phyloP scores from a whole-genome alignment of 2,113 vertebrate genomes.

The Atractosteus spatula region DNA sequence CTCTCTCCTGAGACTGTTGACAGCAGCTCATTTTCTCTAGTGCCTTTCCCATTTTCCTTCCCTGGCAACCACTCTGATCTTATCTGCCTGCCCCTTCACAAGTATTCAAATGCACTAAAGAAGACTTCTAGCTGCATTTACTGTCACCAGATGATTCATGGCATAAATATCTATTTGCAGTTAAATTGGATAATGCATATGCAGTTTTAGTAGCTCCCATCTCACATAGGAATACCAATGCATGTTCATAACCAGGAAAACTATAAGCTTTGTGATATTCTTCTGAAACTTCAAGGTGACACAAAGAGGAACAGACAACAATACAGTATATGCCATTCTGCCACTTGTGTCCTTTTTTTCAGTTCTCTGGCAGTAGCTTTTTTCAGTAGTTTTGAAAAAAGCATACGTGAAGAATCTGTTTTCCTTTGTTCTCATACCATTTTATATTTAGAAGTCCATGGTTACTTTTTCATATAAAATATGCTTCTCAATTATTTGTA shows the following conservation, averaged over 20 bases:
- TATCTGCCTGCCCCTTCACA: conserved; percentile 51
- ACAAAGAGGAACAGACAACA: conserved; percentile 56
- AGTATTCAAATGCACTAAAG: conserved; percentile 57
- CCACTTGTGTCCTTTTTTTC: conserved; percentile 38
- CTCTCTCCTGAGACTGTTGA: conserved; percentile 42
- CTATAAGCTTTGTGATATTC: neutral
- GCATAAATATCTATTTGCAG: conserved; percentile 58
- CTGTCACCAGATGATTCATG: conserved; percentile 54
- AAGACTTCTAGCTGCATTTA: conserved; percentile 48
- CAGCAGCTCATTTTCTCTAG: conserved; percentile 46
- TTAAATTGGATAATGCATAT: conserved; percentile 53
- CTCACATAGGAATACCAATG: conserved; percentile 34
- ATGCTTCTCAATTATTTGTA: too few species aligned
- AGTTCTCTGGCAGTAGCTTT: too few species aligned
- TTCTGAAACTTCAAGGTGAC: conserved; percentile 56
- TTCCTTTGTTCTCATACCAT: too few species aligned
- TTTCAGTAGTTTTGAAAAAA: too few species aligned
- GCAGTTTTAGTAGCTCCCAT: conserved; percentile 37
- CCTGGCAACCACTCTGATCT: conserved; percentile 45
- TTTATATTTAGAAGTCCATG: too few species aligned
- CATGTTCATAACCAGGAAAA: conserved; percentile 13
- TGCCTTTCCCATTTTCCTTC: conserved; percentile 40
- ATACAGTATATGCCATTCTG: conserved; percentile 49
- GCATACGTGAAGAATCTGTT: too few species aligned
- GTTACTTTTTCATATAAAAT: too few species aligned